Evolutionary conservation across 1,140 invertebrate genomes (phyloP), one percentile per base, ranked within the genome.

Genomic region (Eumaeus atala): DNA sequence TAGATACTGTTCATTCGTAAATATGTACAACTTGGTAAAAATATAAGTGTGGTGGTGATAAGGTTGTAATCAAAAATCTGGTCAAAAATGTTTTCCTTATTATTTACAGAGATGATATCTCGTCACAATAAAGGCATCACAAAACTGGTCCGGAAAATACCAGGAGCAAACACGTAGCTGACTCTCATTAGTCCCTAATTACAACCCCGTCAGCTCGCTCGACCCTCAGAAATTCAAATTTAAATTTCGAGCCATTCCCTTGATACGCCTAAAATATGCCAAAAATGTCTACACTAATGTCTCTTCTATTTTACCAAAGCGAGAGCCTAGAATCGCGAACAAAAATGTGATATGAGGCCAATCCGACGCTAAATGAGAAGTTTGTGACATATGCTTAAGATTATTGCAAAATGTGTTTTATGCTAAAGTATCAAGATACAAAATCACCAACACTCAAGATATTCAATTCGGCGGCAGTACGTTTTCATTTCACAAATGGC

Each of bases 161-260:
- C 64, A 64, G 62, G 50, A 35, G 62, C 61, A 74, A 62, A 66
- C 64, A 58, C 55, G 67, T 67, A 75, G 66, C 74, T 68, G 61
- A 70, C 63, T 70, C 76, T 81, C 77, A 86, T 86, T 86, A 82
- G 74, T 56, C 62, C 66, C 79, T 84, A 86, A 84, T 83, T 84
- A 84, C 80, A 59, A 53, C 17, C 62, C 67, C 62, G 69, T 58
- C 58, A 56, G 51, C 47, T 62, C 63, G 64, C 48, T 62, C 62
- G 64, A 68, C 62, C 68, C 63, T 56, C 68, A 73, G 71, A 80
- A 83, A 77, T 81, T 75, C 64, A 72, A 79, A 80, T 86, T 84
- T 75, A 78, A 83, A 81, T 82, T 77, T 84, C 71, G 69, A 69
- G 73, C 73, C 70, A 65, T 60, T 53, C 51, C 52, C 55, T 14